Percentiles rank a stretch among this genome's conserved stretches.
Conservation (phyloP, 2,888 invertebrate genomes). For the Charanyca ferruginea region DNA sequence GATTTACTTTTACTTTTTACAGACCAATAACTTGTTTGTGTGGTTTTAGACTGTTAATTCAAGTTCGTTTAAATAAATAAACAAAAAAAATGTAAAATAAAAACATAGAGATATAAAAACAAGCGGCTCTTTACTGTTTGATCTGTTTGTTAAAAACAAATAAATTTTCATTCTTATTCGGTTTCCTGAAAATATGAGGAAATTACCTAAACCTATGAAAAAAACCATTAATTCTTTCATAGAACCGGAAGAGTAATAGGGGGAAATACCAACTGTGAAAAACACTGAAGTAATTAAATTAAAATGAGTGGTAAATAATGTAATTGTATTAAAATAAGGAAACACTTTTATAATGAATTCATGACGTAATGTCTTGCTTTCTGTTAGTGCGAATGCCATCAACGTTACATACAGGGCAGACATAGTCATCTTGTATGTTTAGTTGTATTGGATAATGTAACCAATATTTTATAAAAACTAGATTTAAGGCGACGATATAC, state of each 20-base stretch:
- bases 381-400: too few relatives aligned
- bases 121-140: neutral
- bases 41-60: too few relatives aligned
- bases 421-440: neutral
- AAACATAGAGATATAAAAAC: neutral
- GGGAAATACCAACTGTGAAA: neutral
- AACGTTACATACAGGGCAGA: neutral
- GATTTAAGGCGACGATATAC: too few relatives aligned
- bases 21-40: too few relatives aligned
- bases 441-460: too few relatives aligned
- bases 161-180: neutral
- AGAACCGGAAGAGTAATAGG: neutral
- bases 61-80: too few relatives aligned
- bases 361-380: neutral
- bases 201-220: neutral
- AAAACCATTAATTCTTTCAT: neutral
- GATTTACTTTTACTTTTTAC: too few relatives aligned
- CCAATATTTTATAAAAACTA: too few relatives aligned
- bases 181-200: slow-evolving; percentile 3
- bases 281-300: neutral
- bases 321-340: too few relatives aligned
- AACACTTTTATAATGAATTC: neutral
- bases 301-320: neutral
- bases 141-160: too few relatives aligned
- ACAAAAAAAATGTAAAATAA: too few relatives aligned